A percentile compares a stretch with the other conserved stretches of the same genome.
phyloP scores from a whole-genome alignment of 2,797 vertebrate species.

The Hemibagrus guttatus region DNA sequence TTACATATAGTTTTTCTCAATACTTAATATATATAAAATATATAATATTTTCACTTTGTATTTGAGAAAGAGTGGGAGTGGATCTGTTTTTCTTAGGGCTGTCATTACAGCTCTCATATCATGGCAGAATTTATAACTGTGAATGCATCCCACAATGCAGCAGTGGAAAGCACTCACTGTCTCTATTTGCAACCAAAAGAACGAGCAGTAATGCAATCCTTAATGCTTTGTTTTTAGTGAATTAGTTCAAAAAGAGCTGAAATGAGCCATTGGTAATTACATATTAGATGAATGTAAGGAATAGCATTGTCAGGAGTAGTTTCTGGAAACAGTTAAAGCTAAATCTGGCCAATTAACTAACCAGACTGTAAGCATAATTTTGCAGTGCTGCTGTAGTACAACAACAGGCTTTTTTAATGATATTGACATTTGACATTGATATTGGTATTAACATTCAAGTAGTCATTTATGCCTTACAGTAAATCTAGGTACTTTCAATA shows the following conservation, averaged over 20 bases:
- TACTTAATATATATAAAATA: too few relatives aligned
- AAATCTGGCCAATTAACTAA: conserved; percentile 6
- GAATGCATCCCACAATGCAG: conserved; percentile 5
- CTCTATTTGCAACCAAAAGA: conserved; percentile 6
- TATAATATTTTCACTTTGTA: neutral
- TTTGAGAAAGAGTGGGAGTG: neutral
- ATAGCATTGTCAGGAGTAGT: conserved; percentile 21
- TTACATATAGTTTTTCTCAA: neutral
- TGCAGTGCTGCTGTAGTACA: neutral
- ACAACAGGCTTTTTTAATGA: neutral
- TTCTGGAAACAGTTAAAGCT: conserved; percentile 14
- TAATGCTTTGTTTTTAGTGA: conserved; percentile 27
- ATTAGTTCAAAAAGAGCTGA: conserved; percentile 15
- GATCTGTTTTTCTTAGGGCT: conserved; percentile 4
- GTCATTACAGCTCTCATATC: conserved; percentile 7
- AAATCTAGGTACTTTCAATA: neutral
- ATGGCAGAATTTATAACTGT: conserved; percentile 5
- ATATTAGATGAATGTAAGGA: conserved; percentile 24
- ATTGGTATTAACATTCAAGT: neutral
- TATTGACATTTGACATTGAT: conserved; percentile 2
- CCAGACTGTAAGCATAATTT: neutral
- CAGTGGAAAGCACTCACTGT: conserved; percentile 3
- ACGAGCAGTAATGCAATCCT: neutral
- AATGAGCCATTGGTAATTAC: conserved; percentile 24
- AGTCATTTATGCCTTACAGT: conserved; percentile 3